Evolutionary conservation across 2,113 vertebrate genomes (phyloP).

Genomic region (Merops nubicus): DNA sequence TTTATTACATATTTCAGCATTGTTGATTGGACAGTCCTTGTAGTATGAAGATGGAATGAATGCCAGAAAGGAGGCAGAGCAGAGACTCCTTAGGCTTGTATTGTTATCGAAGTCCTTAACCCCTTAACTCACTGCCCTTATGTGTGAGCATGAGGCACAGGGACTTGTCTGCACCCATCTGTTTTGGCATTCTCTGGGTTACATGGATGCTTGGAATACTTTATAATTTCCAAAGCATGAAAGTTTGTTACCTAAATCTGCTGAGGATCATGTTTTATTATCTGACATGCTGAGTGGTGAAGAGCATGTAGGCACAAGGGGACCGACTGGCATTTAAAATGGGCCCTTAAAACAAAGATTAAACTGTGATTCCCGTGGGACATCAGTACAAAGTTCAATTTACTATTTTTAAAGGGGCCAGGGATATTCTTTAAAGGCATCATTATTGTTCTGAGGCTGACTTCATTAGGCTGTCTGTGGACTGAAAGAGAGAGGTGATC

Average conservation of each 20-base stretch:
- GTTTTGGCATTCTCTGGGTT: slow-evolving; percentile 22
- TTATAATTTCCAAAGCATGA: slow-evolving; percentile 18
- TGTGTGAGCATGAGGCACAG: background rate
- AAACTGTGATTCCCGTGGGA: background rate
- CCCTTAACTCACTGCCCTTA: background rate
- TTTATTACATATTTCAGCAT: background rate
- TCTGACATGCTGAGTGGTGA: background rate
- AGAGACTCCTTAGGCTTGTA: background rate
- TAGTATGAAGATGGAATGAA: background rate
- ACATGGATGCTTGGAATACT: slow-evolving; percentile 7
- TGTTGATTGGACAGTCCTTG: background rate
- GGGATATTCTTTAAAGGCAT: background rate
- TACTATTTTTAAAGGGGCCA: background rate
- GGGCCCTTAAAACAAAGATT: background rate
- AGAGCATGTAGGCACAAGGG: background rate
- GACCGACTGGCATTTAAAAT: background rate
- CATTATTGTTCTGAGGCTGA: background rate
- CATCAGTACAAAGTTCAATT: background rate
- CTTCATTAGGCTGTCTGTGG: background rate
- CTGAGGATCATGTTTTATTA: background rate
- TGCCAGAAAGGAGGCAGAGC: background rate
- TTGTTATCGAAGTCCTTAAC: background rate
- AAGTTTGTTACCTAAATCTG: background rate
- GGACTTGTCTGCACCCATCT: background rate
- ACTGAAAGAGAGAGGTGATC: background rate